A percentile compares a stretch with the other conserved stretches of the same genome.
phyloP scores from a whole-genome alignment of 1,140 invertebrate species.

The Brachionus paranguensis region DNA sequence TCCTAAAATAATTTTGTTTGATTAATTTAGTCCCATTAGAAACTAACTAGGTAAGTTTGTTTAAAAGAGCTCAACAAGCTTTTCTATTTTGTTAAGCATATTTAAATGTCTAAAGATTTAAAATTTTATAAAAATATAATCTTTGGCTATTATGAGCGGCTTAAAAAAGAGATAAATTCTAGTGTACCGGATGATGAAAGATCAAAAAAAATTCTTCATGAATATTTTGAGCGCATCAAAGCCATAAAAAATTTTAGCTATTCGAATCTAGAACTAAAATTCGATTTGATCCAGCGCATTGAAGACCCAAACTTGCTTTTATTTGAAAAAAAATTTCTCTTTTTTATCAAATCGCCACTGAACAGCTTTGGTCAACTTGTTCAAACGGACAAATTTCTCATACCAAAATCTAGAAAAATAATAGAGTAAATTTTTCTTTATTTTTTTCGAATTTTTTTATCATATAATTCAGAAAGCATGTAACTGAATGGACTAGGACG shows the following conservation, averaged over 20 bases:
- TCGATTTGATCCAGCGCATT: not conserved
- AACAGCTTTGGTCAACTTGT: not conserved
- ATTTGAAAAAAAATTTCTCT: not conserved
- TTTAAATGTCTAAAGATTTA: not conserved
- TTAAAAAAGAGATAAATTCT: not conserved
- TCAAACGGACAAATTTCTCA: not conserved
- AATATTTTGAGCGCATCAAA: not conserved
- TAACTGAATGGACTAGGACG: not conserved
- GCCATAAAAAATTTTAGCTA: not conserved
- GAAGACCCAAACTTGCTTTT: not conserved
- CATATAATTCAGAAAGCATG: not conserved
- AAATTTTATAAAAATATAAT: conserved; percentile 19
- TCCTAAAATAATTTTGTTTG: not conserved
- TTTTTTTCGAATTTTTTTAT: not conserved
- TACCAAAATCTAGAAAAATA: not conserved
- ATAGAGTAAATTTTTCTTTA: not conserved
- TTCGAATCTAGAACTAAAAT: not conserved
- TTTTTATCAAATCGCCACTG: not conserved
- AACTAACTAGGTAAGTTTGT: not conserved
- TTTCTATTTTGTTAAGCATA: not conserved
- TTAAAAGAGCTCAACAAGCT: not conserved
- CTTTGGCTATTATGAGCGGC: not conserved
- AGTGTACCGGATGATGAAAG: not conserved
- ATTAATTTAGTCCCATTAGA: not conserved
- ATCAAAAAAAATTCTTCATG: not conserved